Conservation (phyloP, 2,113 vertebrate species). For the Passer domesticus region DNA sequence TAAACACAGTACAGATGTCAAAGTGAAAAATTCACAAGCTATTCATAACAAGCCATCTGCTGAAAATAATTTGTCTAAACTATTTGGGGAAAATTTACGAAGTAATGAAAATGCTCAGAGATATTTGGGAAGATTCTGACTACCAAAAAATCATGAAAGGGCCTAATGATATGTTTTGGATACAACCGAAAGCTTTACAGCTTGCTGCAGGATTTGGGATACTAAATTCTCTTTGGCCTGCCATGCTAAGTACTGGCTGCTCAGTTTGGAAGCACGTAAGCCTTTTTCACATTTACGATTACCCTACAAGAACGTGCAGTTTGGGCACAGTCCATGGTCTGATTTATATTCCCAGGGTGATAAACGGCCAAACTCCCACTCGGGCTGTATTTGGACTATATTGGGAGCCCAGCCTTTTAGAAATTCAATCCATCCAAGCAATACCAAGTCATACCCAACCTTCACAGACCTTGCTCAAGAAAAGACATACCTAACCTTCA, state of each 20-base stretch:
- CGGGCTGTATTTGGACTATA: not conserved
- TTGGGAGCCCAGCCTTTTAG: not conserved
- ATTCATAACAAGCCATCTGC: slow-evolving; percentile 66
- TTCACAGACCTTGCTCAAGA: not conserved
- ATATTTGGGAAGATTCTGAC: slow-evolving; percentile 25
- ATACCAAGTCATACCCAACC: not conserved
- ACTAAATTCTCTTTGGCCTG: not conserved
- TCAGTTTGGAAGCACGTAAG: not conserved
- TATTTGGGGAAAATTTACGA: slow-evolving; percentile 11
- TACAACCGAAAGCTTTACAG: not conserved
- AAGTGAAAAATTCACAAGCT: slow-evolving; percentile 66
- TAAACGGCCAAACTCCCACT: not conserved
- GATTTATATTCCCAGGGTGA: not conserved
- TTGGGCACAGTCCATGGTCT: not conserved
- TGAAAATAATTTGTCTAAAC: slow-evolving; percentile 58
- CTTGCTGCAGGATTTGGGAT: not conserved
- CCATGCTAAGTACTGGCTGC: not conserved
- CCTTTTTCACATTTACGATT: not conserved
- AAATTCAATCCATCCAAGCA: not conserved
- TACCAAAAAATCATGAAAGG: not conserved
- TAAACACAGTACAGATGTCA: slow-evolving; percentile 67
- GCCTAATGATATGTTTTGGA: not conserved
- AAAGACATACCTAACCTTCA: not conserved
- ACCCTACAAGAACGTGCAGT: not conserved
- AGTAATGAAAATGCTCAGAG: slow-evolving; percentile 25